Base-by-base conservation (phyloP, 2,888 invertebrate genomes). In the Orthosia gracilis region DNA sequence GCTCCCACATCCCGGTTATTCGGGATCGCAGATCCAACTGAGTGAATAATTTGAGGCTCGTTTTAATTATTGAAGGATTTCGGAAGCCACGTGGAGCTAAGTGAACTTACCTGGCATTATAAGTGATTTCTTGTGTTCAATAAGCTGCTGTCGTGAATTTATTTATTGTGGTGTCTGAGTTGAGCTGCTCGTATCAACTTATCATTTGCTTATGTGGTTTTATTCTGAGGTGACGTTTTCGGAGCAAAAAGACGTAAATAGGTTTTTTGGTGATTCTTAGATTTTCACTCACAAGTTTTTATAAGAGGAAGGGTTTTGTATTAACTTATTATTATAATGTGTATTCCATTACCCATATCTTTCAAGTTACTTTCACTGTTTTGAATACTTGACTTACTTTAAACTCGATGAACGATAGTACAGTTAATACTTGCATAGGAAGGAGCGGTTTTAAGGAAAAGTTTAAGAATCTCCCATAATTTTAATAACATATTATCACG, bases 21-120 rank as follows among this genome's bases (percentile, higher is more conserved):
- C 57, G 83, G 84, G 82, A 83, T 86, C 83, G 73, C 71, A 72
- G 82, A 83, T 77, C 87, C 88, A 86, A 88, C 88, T 87, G 87
- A 85, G 85, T 90, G 90, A 89, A 91, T 92, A 91, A 91, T 91
- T 92, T 85, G 85, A 88, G 89, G 85, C 88, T 89, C 85, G 87
- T 91, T 92, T 91, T 91, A 92, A 92, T 94, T 92, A 92, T 90
- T 86, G 86, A 86, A 83, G 86, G 87, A 87, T 89, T 89, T 86
- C 5, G 73, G 76, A 70, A 76, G 61, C 76, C 81, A 78, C 64
- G 76, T 79, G 72, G 70, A 71, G 80, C 78, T 77, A 75, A 79
- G 73, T 75, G 75, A 77, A 82, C 71, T 75, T 85, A 87, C 79
- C 85, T 84, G 81, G 72, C 59, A 74, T 84, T 81, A 72, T 65